Evolutionary conservation across 2,113 vertebrate genomes (phyloP).

Genomic region (Rhabdomys dilectus): DNA sequence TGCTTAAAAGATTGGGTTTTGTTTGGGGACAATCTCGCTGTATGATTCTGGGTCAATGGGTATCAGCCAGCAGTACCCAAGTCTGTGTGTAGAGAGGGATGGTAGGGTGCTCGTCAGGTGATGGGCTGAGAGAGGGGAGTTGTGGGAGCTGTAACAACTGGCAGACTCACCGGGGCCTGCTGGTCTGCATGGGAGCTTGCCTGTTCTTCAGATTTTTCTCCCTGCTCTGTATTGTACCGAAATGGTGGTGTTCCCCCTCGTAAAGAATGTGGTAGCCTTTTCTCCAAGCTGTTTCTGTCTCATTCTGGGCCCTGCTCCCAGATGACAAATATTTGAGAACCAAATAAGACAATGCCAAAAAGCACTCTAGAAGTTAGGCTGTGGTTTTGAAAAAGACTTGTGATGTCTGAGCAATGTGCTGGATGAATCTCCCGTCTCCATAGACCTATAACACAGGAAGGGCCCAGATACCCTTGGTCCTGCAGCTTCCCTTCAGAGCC

Average conservation of each 20-base stretch:
- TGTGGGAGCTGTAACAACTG: too few relatives aligned
- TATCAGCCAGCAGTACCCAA: not conserved
- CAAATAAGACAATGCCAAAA: not conserved
- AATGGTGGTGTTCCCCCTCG: not conserved
- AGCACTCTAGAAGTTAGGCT: not conserved
- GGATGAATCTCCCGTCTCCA: not conserved
- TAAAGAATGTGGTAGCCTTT: not conserved
- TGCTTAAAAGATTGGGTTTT: not conserved
- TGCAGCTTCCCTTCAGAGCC: not conserved
- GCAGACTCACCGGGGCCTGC: not conserved
- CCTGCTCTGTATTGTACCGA: not conserved
- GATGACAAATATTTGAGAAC: slow-evolving; percentile 27
- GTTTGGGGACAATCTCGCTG: not conserved
- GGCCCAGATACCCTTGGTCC: too few relatives aligned
- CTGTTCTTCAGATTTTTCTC: not conserved
- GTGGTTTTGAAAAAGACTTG: not conserved
- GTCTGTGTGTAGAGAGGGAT: not conserved
- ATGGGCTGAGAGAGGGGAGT: not conserved
- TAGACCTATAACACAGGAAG: not conserved
- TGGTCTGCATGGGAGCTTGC: not conserved
- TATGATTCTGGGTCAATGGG: not conserved
- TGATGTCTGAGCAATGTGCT: not conserved
- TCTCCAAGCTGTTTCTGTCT: not conserved
- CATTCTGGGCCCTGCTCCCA: too few relatives aligned
- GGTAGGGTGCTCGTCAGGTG: not conserved